Conservation (phyloP, 2,888 invertebrate species). For the Drosophila picticornis region DNA sequence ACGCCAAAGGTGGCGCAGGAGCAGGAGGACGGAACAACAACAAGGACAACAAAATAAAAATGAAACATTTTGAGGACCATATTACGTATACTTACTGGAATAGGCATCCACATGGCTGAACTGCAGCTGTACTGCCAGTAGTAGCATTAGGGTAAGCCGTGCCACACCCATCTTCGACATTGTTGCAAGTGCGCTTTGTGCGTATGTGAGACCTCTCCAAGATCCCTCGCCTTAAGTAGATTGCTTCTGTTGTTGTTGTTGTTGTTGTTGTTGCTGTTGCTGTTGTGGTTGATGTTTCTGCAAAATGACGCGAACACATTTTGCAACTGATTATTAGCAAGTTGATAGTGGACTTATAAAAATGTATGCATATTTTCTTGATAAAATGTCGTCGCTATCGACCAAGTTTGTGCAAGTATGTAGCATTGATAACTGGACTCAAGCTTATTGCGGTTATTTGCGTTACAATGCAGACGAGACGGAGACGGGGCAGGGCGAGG, state of each 20-base stretch:
- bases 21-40: slow-evolving; percentile 11
- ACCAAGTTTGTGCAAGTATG: slow-evolving; percentile 58
- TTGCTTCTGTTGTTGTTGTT: slow-evolving; percentile 11
- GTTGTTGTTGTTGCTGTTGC: slow-evolving; percentile 4
- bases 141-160: slow-evolving; percentile 43
- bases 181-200: slow-evolving; percentile 3
- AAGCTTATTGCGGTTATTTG: slow-evolving; percentile 68
- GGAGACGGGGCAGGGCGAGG: no score
- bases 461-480: not conserved
- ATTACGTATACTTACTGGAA: slow-evolving; percentile 83
- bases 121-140: slow-evolving; percentile 68
- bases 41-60: slow-evolving; percentile 15
- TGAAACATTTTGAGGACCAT: slow-evolving; percentile 2
- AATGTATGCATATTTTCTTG: slow-evolving; percentile 26
- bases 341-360: slow-evolving; percentile 23
- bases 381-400: slow-evolving; percentile 26
- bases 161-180: slow-evolving; percentile 50
- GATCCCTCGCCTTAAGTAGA: not conserved
- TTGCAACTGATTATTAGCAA: slow-evolving; percentile 5
- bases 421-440: slow-evolving; percentile 71
- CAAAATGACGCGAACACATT: slow-evolving; percentile 12
- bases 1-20: not conserved
- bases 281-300: slow-evolving; percentile 20
- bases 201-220: slow-evolving; percentile 4
- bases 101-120: slow-evolving; percentile 82